These are phyloP conservation scores for Cryptus armator DNA, from an alignment of 2,888 invertebrate species.

Conservation along the genomic window DNA sequence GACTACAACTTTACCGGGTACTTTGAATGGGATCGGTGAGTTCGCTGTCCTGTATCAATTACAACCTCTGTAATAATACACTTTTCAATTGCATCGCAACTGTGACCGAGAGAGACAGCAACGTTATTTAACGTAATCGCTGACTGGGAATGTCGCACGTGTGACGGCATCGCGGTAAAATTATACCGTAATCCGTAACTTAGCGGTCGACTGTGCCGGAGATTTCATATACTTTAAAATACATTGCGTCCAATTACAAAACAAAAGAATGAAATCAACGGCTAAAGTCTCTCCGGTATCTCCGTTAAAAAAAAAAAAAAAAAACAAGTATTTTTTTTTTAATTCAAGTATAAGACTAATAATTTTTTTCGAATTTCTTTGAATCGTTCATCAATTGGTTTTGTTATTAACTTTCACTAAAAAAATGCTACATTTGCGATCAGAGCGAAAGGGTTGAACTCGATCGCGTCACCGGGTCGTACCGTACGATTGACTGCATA, in stretches of 20 bases:
- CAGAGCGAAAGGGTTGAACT: background rate
- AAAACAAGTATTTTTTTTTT: too few species aligned
- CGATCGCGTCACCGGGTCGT: conserved; percentile 7
- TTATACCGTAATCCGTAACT: conserved; percentile 21
- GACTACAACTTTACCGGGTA: background rate
- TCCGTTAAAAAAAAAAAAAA: background rate
- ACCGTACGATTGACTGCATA: conserved; percentile 5
- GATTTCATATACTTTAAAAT: background rate
- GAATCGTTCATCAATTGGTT: too few species aligned
- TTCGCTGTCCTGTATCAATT: conserved; percentile 12
- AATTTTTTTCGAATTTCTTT: too few species aligned
- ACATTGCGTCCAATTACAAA: background rate
- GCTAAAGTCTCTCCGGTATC: background rate
- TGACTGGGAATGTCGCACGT: conserved; percentile 36
- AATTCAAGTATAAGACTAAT: too few species aligned
- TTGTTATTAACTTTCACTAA: too few species aligned
- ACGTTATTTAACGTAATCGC: conserved; percentile 6
- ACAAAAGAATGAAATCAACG: background rate
- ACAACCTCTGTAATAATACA: background rate
- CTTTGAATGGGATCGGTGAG: conserved; percentile 9
- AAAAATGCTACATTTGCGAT: background rate
- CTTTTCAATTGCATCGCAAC: background rate
- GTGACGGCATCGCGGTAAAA: conserved; percentile 9
- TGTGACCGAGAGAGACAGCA: background rate
- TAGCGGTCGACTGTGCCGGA: background rate